Base-by-base conservation (phyloP, 2,888 invertebrate genomes). In the Phlogophora meticulosa region DNA sequence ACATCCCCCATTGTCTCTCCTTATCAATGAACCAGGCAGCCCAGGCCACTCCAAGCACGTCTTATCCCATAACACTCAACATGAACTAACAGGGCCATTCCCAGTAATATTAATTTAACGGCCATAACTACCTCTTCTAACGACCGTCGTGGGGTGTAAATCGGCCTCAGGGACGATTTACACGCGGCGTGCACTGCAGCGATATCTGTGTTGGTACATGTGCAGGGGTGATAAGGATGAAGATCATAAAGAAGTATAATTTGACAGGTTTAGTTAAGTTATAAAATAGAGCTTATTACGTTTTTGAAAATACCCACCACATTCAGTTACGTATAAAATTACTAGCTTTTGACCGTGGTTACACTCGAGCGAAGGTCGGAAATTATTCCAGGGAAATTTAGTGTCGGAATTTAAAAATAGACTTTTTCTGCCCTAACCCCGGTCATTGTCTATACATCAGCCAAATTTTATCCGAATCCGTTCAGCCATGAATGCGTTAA, bases 81-180 rank as follows among this genome's bases (percentile, higher is more conserved):
- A 70, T 34, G 20, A 52, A 48, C 53, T 22, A 36, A 55, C 55
- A 28, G 15, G 22, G 38, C 42, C 9, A 43, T 34, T 57, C 36
- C 20, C 40, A 13, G 45, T 55, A 38, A 78, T 80, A 78, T 78
- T 81, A 68, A 80, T 71, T 58, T 66, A 75, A 78, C 52, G 60
- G n/a, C 11, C 42, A 52, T 71, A 22, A 76, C 51, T 46, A 43
- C 20, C 15, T 17, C 24, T 38, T 13, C 46, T 73, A 73, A 72
- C 63, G 69, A 56, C 13, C 43, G n/a, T 55, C 57, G 63, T 43
- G 52, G 58, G 56, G 42, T 45, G 43, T 55, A 52, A 57, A 60
- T 65, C 43, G 45, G 15, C 52, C 51, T 3, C 5, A 15, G 28
- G 9, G 48, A 53, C 56, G 17, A n/a, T 20, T 56, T 51, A 56